Percentiles rank a stretch among this genome's conserved stretches.
Evolutionary conservation across 2,113 vertebrate species (phyloP).

Genomic region (Leptocoma aspasia): DNA sequence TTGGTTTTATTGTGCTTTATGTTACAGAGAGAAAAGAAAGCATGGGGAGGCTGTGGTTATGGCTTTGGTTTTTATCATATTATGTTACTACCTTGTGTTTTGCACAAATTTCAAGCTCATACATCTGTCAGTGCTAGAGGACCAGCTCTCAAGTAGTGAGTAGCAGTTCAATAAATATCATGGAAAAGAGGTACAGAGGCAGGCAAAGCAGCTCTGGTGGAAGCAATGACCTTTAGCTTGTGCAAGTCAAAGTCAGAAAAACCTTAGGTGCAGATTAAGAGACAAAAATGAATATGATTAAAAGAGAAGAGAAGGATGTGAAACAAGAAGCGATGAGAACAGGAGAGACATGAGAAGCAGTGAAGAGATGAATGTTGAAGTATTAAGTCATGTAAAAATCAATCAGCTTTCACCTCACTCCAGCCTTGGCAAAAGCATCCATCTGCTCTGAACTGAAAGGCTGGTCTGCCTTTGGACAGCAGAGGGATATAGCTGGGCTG

Average conservation of each 20-base stretch:
- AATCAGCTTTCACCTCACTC: not conserved
- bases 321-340: fast-evolving
- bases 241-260: not conserved
- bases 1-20: not conserved
- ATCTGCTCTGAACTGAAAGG: not conserved
- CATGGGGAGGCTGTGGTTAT: not conserved
- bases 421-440: not conserved
- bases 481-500: not conserved
- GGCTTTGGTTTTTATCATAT: not conserved
- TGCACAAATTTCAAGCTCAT: not conserved
- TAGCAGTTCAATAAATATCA: not conserved
- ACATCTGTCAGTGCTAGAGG: not conserved
- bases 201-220: not conserved
- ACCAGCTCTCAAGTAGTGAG: not conserved
- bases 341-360: not conserved
- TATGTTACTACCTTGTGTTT: not conserved
- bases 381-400: conserved; percentile 6
- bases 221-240: not conserved
- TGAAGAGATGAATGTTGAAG: not conserved
- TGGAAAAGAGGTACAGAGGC: not conserved
- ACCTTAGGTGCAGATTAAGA: not conserved
- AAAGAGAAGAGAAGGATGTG: not conserved
- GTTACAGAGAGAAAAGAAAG: not conserved
- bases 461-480: not conserved
- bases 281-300: not conserved